Evolutionary conservation across 2,797 vertebrate species (phyloP), one percentile per base, ranked within the genome.

Genomic region (Gambusia yucatana): DNA sequence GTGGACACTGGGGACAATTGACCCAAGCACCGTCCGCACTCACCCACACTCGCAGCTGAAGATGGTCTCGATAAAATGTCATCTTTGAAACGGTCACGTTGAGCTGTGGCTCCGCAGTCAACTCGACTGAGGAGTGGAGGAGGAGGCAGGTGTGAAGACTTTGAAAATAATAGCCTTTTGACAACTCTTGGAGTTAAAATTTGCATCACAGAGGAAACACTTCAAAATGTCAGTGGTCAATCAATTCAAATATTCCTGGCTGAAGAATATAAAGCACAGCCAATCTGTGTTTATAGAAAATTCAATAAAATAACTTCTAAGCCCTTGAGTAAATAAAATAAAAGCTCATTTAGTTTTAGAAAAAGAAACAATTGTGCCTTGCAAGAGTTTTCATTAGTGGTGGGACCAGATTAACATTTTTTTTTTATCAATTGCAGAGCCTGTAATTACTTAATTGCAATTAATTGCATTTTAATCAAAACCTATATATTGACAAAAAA

Each of bases 161-260:
- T 93, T 95, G 92, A 95, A 93, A 93, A 92, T 87, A 89, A 89
- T 92, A 93, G 81, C 92, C 92, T 95, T 94, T 61, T 87, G 83
- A 82, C 89, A 83, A 87, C 87, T 92, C 87, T 83, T 84, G 46
- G 75, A 85, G 86, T 86, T 91, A 74, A 84, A 91, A 95, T 95
- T 94, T 94, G 92, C 93, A 96, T 95, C 92, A 93, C 84, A 95
- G 85, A 84, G 77, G 17, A 73, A 52, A 86, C 87, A 87, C 86
- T 81, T 89, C 74, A 80, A 96, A 96, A 96, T 96, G 94, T 93
- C 94, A 96, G 84, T 87, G 91, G 92, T 93, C 94, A 93, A 93
- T 95, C 94, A 94, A 89, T 91, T 93, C 83, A 90, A 90, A 92
- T 90, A 91, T 91, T 93, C 90, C 86, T 73, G 78, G 89, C 86